These are phyloP conservation scores for Chaetops frenatus DNA, from an alignment of 2,113 vertebrate genomes.

Conservation along the genomic window DNA sequence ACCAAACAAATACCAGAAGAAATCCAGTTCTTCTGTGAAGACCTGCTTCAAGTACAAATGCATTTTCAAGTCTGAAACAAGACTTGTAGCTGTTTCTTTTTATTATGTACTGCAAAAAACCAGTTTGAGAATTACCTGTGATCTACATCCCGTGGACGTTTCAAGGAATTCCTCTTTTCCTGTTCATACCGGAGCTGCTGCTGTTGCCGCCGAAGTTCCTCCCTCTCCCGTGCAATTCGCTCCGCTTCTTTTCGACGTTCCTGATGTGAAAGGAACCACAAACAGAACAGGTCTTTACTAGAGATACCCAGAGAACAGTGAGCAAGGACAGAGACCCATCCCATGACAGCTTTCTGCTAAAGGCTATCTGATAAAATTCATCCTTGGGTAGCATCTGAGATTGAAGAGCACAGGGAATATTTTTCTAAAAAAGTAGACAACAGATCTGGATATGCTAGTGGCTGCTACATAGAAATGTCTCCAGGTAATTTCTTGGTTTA, in stretches of 20 bases:
- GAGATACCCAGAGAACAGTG: not conserved
- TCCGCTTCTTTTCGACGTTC: constrained; percentile 95
- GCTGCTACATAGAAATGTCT: not conserved
- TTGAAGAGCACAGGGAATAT: not conserved
- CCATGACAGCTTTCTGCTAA: not conserved
- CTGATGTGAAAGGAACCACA: constrained; percentile 54
- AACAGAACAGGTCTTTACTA: not conserved
- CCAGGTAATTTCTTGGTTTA: not conserved
- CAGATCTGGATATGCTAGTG: not conserved
- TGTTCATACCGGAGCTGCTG: constrained; percentile 98
- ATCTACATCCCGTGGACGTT: constrained; percentile 91
- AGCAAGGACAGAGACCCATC: not conserved
- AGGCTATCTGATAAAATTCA: not conserved
- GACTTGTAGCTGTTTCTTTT: not conserved
- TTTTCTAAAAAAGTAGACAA: not conserved
- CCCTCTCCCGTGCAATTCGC: constrained; percentile 89
- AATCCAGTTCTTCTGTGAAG: not conserved
- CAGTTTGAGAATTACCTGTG: constrained; percentile 75
- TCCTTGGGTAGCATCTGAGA: not conserved
- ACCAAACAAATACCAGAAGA: not conserved
- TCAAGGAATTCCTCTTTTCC: constrained; percentile 92
- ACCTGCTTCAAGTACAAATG: not conserved
- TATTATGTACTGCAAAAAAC: not conserved
- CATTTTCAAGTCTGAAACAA: not conserved
- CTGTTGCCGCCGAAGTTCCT: constrained; percentile 91